These are phyloP conservation scores for Drosophila sproati DNA, from an alignment of 1,140 invertebrate species.

Conservation along the genomic window DNA sequence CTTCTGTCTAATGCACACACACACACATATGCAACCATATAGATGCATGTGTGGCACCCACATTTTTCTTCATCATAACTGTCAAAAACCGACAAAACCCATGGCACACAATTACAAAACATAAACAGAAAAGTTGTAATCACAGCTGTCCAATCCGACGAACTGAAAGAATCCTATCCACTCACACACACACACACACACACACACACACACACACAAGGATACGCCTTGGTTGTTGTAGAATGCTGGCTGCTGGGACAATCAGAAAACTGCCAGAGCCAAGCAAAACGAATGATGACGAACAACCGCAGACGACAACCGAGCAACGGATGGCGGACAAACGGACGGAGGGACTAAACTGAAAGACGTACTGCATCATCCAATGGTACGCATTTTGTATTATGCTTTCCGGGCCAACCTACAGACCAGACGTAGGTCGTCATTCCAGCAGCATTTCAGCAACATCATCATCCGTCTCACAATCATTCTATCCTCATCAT, in stretches of 20 bases:
- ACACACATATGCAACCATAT: conserved; percentile 1
- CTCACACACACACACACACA: background rate
- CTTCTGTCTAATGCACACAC: conserved; percentile 32
- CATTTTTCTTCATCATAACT: conserved; percentile 78
- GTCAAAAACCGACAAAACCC: conserved; percentile 69
- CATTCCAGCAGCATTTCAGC: background rate
- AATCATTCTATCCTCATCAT: conserved; percentile 18
- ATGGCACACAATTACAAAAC: conserved; percentile 69
- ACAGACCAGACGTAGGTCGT: conserved; percentile 48
- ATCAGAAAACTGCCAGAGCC: conserved; percentile 56
- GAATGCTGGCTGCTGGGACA: conserved; percentile 38
- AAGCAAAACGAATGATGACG: conserved; percentile 49
- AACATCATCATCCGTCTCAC: conserved; percentile 11
- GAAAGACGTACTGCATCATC: conserved; percentile 50
- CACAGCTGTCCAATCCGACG: conserved; percentile 70
- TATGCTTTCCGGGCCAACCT: conserved; percentile 64
- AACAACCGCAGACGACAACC: conserved; percentile 36
- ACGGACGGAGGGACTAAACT: background rate
- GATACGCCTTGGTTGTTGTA: background rate
- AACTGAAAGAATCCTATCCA: conserved; percentile 41
- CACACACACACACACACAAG: background rate
- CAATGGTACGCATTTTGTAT: conserved; percentile 65
- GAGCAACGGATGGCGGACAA: background rate
- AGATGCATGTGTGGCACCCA: conserved; percentile 31
- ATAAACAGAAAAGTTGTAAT: conserved; percentile 81